A percentile compares a stretch with the other conserved stretches of the same genome.
phyloP scores from a whole-genome alignment of 2,113 vertebrate species.

The Neopipo cinnamomea region DNA sequence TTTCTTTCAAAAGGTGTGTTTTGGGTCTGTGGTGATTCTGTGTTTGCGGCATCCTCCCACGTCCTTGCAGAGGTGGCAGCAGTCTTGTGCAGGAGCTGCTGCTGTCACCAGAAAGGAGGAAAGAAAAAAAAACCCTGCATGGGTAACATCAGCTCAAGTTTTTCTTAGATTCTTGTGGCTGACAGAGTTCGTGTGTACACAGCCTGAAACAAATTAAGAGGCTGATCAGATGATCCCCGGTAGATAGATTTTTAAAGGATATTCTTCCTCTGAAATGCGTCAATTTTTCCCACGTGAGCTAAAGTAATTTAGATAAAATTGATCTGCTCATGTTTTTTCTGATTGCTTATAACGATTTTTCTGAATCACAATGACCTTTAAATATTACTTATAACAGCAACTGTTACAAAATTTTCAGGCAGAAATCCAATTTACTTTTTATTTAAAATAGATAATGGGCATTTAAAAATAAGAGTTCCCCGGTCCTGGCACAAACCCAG shows the following conservation, averaged over 20 bases:
- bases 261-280: background rate
- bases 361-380: background rate
- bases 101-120: background rate
- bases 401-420: background rate
- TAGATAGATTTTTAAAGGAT: background rate
- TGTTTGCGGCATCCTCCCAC: background rate
- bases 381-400: background rate
- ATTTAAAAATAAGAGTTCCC: background rate
- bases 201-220: background rate
- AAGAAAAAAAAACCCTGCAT: background rate
- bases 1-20: background rate
- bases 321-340: background rate
- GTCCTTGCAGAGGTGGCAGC: background rate
- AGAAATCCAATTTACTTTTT: background rate
- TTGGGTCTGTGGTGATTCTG: background rate
- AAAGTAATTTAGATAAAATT: constrained; percentile 15
- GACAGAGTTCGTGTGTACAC: background rate
- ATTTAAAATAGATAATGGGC: background rate
- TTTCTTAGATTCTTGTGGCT: background rate
- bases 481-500: background rate
- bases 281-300: background rate
- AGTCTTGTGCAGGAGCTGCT: background rate
- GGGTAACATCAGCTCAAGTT: background rate
- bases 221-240: background rate
- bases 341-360: background rate